These are phyloP conservation scores for Argyra leucocephala DNA, from an alignment of 2,888 invertebrate genomes.

Conservation along the genomic window DNA sequence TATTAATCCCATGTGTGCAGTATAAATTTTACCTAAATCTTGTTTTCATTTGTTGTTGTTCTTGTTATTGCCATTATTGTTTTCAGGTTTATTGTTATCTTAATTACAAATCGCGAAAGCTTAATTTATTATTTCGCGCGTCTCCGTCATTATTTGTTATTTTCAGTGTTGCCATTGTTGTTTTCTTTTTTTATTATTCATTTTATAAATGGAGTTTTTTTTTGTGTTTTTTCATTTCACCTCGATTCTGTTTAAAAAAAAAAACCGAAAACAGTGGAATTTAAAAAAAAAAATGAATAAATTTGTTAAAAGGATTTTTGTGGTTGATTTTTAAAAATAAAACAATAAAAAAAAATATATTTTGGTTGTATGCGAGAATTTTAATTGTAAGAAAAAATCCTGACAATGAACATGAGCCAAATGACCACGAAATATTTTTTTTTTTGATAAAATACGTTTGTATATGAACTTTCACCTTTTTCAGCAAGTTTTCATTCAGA, in stretches of 20 bases:
- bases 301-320: not conserved
- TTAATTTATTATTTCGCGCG: slow-evolving; percentile 3
- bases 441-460: not conserved
- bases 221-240: not conserved
- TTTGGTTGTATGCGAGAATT: not conserved
- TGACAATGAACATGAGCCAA: not conserved
- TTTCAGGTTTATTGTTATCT: not conserved
- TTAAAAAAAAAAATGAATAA: not conserved
- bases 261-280: not conserved
- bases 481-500: not conserved
- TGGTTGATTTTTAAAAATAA: no score
- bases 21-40: no score
- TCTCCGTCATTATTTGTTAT: not conserved
- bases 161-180: not conserved
- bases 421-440: not conserved
- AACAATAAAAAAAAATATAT: not conserved
- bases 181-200: not conserved
- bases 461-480: slow-evolving; percentile 2
- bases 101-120: slow-evolving; percentile 1
- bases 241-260: not conserved
- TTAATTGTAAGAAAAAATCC: not conserved
- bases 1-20: no score
- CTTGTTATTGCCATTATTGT: not conserved
- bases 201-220: not conserved
- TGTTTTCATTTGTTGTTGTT: no score